Percentiles rank a stretch among this genome's conserved stretches.
phyloP scores from a whole-genome alignment of 2,888 invertebrate species.

The Deilephila elpenor region DNA sequence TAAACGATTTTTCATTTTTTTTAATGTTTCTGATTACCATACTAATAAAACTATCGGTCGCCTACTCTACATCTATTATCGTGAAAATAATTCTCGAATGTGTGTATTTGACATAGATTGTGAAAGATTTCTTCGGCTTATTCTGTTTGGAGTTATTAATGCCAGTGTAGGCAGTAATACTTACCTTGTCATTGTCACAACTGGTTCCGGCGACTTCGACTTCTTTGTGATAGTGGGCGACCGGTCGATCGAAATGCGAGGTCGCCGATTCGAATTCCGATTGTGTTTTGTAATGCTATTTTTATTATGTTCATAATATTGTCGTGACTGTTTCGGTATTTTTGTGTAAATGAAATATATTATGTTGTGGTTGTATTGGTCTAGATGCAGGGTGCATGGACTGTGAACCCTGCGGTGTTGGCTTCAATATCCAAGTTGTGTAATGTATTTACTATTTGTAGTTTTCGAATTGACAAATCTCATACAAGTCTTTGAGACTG shows the following conservation, averaged over 20 bases:
- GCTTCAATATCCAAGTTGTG: no score
- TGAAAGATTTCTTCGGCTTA: neutral
- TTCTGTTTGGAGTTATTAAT: neutral
- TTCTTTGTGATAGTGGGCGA: conserved; percentile 18
- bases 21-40: neutral
- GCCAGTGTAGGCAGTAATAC: conserved; percentile 3
- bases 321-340: neutral
- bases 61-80: no score
- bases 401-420: no score
- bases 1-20: neutral
- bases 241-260: conserved; percentile 21
- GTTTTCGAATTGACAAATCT: no score
- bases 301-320: neutral
- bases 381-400: no score
- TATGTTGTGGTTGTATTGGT: no score
- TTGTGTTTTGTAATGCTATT: conserved; percentile 12
- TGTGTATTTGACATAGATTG: neutral
- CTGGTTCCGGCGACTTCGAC: conserved; percentile 5
- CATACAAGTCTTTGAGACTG: no score
- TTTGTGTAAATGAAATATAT: neutral
- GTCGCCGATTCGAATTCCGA: conserved; percentile 21
- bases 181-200: conserved; percentile 16
- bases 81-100: no score
- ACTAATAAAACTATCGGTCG: no score
- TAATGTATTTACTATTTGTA: no score